phyloP scores from a whole-genome alignment of 2,113 vertebrate genomes.

The Esox niger region DNA sequence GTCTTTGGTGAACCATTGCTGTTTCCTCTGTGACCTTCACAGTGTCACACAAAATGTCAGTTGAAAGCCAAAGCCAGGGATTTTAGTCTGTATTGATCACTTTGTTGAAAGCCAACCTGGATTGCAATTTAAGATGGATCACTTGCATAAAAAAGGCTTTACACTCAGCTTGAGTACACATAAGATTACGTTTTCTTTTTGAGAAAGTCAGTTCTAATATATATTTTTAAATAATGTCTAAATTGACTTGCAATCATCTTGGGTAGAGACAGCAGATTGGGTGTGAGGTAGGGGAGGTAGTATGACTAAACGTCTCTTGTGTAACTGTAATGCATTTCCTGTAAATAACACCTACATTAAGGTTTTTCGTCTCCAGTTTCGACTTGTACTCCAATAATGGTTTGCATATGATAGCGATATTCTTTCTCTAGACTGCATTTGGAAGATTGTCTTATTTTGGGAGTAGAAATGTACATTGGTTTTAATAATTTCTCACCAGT shows the following conservation, averaged over 20 bases:
- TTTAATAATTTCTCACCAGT: too few species aligned
- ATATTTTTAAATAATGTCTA: background rate
- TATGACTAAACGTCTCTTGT: too few species aligned
- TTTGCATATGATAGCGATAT: too few species aligned
- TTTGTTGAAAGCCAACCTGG: conserved; percentile 32
- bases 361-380: too few species aligned
- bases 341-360: too few species aligned
- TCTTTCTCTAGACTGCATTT: too few species aligned
- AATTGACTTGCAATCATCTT: background rate
- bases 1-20: conserved; percentile 23
- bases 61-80: conserved; percentile 44
- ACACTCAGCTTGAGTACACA: background rate
- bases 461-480: too few species aligned
- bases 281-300: background rate
- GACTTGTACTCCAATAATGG: too few species aligned
- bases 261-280: conserved; percentile 3
- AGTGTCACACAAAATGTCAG: conserved; percentile 26
- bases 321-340: too few species aligned
- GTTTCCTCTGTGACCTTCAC: conserved; percentile 60
- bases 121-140: conserved; percentile 25
- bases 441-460: too few species aligned
- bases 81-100: conserved; percentile 59
- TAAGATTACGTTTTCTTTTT: background rate
- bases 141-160: background rate
- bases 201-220: background rate